These are phyloP conservation scores for Geotrupes spiniger DNA, from an alignment of 2,888 invertebrate genomes.

Conservation along the genomic window DNA sequence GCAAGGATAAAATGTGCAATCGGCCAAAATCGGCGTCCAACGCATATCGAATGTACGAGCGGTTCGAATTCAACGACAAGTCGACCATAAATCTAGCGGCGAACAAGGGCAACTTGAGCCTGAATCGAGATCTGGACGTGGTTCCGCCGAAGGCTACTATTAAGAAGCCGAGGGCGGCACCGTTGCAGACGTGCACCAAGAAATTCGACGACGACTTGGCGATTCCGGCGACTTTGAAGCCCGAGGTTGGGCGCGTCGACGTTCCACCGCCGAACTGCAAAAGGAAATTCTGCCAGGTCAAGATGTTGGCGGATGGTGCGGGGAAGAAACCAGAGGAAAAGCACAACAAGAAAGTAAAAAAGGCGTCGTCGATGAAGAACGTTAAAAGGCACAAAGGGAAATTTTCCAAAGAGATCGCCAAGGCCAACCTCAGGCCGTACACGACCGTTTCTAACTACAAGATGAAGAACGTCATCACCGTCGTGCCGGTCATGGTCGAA, in stretches of 20 bases:
- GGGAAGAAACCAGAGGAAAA: conserved; percentile 13
- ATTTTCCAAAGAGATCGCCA: conserved; percentile 18
- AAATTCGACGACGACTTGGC: conserved; percentile 17
- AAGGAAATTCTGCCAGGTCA: conserved; percentile 7
- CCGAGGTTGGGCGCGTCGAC: too few relatives aligned
- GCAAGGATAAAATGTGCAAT: neutral
- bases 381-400: conserved; percentile 14
- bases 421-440: conserved; percentile 20
- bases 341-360: conserved; percentile 14
- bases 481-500: conserved; percentile 28
- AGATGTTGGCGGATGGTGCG: conserved; percentile 9
- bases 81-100: neutral
- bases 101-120: too few relatives aligned
- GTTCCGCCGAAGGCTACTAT: neutral
- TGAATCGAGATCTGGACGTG: too few relatives aligned
- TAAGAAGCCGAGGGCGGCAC: conserved; percentile 7
- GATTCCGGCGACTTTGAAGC: neutral
- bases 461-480: conserved; percentile 28
- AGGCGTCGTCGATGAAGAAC: conserved; percentile 14
- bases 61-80: conserved; percentile 14
- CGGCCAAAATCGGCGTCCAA: conserved; percentile 16
- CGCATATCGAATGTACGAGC: conserved; percentile 20
- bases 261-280: neutral
- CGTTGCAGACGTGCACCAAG: conserved; percentile 12
- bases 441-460: conserved; percentile 26